Base-by-base conservation (phyloP, 2,888 invertebrate genomes). In the Nephrotoma guestfalica region DNA sequence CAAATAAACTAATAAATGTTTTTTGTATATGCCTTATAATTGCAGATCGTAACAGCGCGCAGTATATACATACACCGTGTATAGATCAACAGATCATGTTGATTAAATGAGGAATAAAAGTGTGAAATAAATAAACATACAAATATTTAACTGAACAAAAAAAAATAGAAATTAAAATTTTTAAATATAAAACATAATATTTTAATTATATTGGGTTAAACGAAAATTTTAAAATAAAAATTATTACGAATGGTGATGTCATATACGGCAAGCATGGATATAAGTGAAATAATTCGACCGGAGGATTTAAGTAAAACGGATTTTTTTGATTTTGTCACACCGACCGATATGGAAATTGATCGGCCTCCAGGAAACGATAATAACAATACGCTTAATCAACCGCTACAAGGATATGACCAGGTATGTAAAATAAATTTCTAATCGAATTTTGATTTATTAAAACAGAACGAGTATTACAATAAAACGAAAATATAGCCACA, bases 281-380 rank as follows among this genome's bases (percentile, higher is more conserved):
- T 96, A 92, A 95, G 96, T 92, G 96, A 96, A 93, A 93, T 94
- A 89, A 94, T 95, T 91, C 93, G 94, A 89, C 94, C 95, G 91
- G 96, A 96, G 92, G 96, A 96, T 93, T 93, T 96, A 92, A 94
- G 96, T 89, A 96, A 96, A 92, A 95, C 96, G 89, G 96, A 96
- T 92, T 96, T 96, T 93, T 97, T 97, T 92, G 96, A 97, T 92
- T 96, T 96, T 92, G 96, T 96, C 88, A 96, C 96, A 86, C 95
- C 96, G 85, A 96, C 96, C 87, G 96, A 95, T 89, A 93, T 95
- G 89, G 91, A 91, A 87, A 91, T 91, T 88, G 88, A 88, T 86
- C 90, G 90, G 30, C 90, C 89, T 5, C 89, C 90, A 51, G 86
- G 18, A 88, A 43, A 30, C 9, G 89, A 89, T 86, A 88, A 88